These are phyloP conservation scores for Odocoileus hemionus DNA, from an alignment of 2,113 vertebrate genomes.

Conservation along the genomic window DNA sequence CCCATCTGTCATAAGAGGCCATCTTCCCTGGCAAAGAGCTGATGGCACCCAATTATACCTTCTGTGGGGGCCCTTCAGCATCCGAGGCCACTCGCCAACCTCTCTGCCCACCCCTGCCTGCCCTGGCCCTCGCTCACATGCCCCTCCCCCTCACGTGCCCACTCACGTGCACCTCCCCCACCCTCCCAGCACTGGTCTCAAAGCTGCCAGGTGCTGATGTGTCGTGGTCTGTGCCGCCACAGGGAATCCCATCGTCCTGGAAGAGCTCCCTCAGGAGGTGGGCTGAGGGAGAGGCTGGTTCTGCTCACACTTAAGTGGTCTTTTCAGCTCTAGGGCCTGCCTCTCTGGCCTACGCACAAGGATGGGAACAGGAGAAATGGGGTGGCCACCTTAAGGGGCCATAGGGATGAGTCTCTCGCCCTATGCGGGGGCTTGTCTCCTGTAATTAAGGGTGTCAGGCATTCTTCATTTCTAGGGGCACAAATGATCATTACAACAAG, in stretches of 20 bases:
- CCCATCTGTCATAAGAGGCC: background rate
- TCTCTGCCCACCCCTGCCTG: too few species aligned
- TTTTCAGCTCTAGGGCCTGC: background rate
- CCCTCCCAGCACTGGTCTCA: background rate
- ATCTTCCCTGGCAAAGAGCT: background rate
- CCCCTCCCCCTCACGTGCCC: too few species aligned
- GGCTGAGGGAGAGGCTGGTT: background rate
- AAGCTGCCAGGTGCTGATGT: background rate
- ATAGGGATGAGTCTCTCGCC: background rate
- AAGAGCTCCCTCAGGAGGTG: background rate
- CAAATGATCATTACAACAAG: background rate
- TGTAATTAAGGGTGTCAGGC: background rate
- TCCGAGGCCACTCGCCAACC: background rate
- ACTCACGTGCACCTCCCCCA: rapidly evolving
- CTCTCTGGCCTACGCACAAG: background rate
- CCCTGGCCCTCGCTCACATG: rapidly evolving
- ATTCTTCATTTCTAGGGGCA: background rate
- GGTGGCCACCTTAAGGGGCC: background rate
- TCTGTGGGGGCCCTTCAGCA: background rate
- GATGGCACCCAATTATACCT: background rate
- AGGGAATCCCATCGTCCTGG: rapidly evolving
- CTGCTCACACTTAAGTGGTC: background rate
- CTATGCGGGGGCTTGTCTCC: too few species aligned
- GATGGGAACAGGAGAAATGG: background rate
- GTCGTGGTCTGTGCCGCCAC: background rate